A percentile compares a stretch with the other conserved stretches of the same genome.
Evolutionary conservation across 2,888 invertebrate genomes (phyloP).

Genomic region (Criorhina ranunculi): DNA sequence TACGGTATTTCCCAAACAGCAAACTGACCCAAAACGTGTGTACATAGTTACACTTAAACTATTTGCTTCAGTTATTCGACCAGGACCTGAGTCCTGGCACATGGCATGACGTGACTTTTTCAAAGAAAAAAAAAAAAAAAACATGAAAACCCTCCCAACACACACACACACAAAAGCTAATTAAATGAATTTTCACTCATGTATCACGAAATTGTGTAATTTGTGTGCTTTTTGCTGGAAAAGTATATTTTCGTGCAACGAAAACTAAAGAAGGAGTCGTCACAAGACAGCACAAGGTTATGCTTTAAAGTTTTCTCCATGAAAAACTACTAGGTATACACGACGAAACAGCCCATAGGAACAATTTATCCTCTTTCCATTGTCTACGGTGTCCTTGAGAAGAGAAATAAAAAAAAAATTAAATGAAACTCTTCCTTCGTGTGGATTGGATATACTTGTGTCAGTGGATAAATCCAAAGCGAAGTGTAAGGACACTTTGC

Average conservation of each 20-base stretch:
- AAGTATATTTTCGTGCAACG: constrained; percentile 64
- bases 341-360: constrained; percentile 59
- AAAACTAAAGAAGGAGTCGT: constrained; percentile 28
- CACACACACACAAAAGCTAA: constrained; percentile 64
- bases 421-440: not conserved
- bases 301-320: constrained; percentile 62
- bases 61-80: constrained; percentile 21
- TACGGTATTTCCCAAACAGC: not conserved
- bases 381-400: constrained; percentile 58
- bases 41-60: constrained; percentile 22
- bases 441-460: constrained; percentile 14
- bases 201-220: constrained; percentile 72
- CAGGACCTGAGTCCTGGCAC: constrained; percentile 18
- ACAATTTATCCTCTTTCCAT: constrained; percentile 34
- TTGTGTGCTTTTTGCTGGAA: constrained; percentile 67
- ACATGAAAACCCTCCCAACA: constrained; percentile 37
- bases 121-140: constrained; percentile 11
- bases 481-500: constrained; percentile 47
- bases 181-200: constrained; percentile 70
- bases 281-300: constrained; percentile 66
- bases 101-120: constrained; percentile 68
- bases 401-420: constrained; percentile 17
- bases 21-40: constrained; percentile 32
- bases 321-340: constrained; percentile 15
- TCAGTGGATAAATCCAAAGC: constrained; percentile 52